Base-by-base conservation (phyloP, 2,797 vertebrate genomes). In the Anguilla obscura region DNA sequence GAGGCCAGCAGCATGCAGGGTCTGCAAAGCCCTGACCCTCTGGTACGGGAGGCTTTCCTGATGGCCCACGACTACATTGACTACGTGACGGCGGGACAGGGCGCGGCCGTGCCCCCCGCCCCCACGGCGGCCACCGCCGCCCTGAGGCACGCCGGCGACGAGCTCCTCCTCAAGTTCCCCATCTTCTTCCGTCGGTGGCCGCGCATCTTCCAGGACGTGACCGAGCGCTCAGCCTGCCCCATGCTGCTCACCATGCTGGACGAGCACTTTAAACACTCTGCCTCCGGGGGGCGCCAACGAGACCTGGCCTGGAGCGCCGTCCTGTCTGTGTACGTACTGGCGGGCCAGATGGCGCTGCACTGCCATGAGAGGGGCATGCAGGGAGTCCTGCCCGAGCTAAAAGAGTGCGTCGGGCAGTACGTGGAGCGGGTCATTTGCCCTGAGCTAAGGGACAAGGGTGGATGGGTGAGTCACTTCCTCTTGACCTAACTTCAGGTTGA, bases 181-280 rank as follows among this genome's bases (percentile, higher is more conserved):
- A 96, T 97, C 90, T 96, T 96, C 93, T 96, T 97, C 90, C 93
- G 94, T 2, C 95, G 96, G 80, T 97, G 96, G 96, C 96, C 96
- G 0, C 93, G 95, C 0, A 86, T 97, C 40, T 97, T 97, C 89
- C 93, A 93, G 86, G 94, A 95, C 0, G 95, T 97, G 89, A 95
- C 92, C 0, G 93, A 95, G 89, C 84, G 66, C 40, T 92, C 94
- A 0, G 96, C 95, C 80, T 96, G 96, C 86, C 79, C 92, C 50
- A 93, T 63, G 58, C 95, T 96, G 16, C 40, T 93, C n/a, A 88
- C 92, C 85, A 96, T 96, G 88, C 91, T 96, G 88, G 95, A 96
- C 0, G 94, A 97, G 88, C 96, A 96, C 89, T 95, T 96, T 86
- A 92, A 92, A 6, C 93, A 94, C 14, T 85, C 84, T 0, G 36